Evolutionary conservation across 1,140 invertebrate genomes (phyloP), one percentile per base, ranked within the genome.

Genomic region (Philotrypesis tridentata): DNA sequence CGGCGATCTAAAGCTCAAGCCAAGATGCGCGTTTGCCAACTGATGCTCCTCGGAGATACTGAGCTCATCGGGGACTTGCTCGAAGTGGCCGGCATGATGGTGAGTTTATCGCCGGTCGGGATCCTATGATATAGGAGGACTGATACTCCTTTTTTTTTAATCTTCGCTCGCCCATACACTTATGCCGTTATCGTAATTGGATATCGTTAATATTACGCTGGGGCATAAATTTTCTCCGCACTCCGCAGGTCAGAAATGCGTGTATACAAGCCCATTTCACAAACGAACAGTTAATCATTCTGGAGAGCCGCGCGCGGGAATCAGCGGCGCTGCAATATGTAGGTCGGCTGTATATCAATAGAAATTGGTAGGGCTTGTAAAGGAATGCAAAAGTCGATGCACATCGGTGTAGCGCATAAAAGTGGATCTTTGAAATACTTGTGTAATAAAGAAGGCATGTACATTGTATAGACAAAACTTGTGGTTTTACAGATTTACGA

Each of bases 401-500:
- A 37, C 9, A 9, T 37, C 33, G 4, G 9, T 37, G 33, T 37
- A 37, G 9, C 33, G 4, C 9, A 37, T 37, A 43, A 17, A 14
- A 55, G n/a, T n/a, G n/a, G n/a, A n/a, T n/a, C n/a, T n/a, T n/a
- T n/a, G n/a, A n/a, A n/a, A n/a, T n/a, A n/a, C n/a, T n/a, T n/a
- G n/a, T n/a, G n/a, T n/a, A n/a, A n/a, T n/a, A n/a, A n/a, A n/a
- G n/a, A n/a, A n/a, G n/a, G n/a, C n/a, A 55, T 55, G 21, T 55
- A 0, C n/a, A 55, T 55, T 55, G n/a, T 43, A 17, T 43, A 55
- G n/a, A n/a, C 17, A 7, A 17, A 55, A 21, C 6, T 14, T 55
- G 3, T 55, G 21, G 4, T 55, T n/a, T 91, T 92, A 5, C 90
- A 97, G 96, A 93, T 97, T 83, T 97, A 97, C 91, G 97, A 98